These are phyloP conservation scores for Drosophila fungiperda DNA, from an alignment of 2,888 invertebrate species.

Conservation along the genomic window DNA sequence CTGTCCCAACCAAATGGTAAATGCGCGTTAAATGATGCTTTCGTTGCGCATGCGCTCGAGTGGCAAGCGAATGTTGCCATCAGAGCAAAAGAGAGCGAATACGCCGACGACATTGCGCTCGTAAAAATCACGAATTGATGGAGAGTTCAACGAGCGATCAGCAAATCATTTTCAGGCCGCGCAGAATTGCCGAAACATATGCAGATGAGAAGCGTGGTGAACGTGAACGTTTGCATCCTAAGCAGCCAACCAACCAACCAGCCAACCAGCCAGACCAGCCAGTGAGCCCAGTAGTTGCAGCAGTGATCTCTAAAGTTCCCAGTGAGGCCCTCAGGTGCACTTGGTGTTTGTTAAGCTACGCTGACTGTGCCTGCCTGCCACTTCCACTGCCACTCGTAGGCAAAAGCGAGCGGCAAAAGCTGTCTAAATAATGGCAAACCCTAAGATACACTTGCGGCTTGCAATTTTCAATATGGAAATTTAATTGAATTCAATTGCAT, in stretches of 20 bases:
- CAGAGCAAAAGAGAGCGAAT: slow-evolving; percentile 30
- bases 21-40: slow-evolving; percentile 82
- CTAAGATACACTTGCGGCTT: slow-evolving; percentile 31
- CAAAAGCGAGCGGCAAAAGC: slow-evolving; percentile 15
- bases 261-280: background rate
- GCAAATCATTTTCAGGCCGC: slow-evolving; percentile 83
- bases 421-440: background rate
- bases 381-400: slow-evolving; percentile 26
- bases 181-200: slow-evolving; percentile 79
- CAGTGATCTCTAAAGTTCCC: slow-evolving; percentile 45
- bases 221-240: slow-evolving; percentile 53
- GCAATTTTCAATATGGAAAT: background rate
- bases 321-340: slow-evolving; percentile 72
- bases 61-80: slow-evolving; percentile 38
- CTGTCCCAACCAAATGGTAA: slow-evolving; percentile 59
- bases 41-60: slow-evolving; percentile 75
- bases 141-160: slow-evolving; percentile 83
- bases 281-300: slow-evolving; percentile 30
- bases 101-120: slow-evolving; percentile 79
- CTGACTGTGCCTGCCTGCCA: slow-evolving; percentile 40
- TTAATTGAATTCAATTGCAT: background rate
- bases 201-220: slow-evolving; percentile 71
- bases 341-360: slow-evolving; percentile 53
- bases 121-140: slow-evolving; percentile 85
- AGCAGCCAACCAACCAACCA: slow-evolving; percentile 43